Conservation (phyloP, 2,888 invertebrate genomes). For the Sphecodes monilicornis region DNA sequence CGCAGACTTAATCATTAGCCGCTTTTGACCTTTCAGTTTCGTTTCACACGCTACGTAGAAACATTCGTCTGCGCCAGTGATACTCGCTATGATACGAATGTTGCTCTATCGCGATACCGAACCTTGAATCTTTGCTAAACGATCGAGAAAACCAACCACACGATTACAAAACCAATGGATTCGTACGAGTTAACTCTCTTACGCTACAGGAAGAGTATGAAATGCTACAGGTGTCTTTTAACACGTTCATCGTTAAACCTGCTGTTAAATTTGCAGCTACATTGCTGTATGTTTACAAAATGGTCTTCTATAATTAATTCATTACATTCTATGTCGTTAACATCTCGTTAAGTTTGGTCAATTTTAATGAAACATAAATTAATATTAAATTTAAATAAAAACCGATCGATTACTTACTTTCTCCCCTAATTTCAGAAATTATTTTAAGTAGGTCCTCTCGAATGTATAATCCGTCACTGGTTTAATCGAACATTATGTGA, state of each 20-base stretch:
- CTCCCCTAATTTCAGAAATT: not conserved
- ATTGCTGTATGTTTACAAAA: too few relatives aligned
- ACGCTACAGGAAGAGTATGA: not conserved
- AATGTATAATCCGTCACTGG: not conserved
- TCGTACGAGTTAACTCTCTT: not conserved
- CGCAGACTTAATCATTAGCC: slow-evolving; percentile 82
- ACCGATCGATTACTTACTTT: too few relatives aligned
- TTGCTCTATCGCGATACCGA: slow-evolving; percentile 21
- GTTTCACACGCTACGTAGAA: slow-evolving; percentile 68
- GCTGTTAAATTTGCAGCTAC: not conserved
- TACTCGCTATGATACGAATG: slow-evolving; percentile 54
- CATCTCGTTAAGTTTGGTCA: not conserved
- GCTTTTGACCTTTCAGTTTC: slow-evolving; percentile 64
- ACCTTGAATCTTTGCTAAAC: slow-evolving; percentile 22
- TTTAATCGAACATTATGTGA: not conserved
- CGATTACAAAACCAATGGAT: not conserved
- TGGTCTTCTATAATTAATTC: not conserved
- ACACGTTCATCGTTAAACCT: not conserved
- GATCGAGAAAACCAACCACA: not conserved
- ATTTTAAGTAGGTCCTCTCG: not conserved
- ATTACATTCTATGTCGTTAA: not conserved
- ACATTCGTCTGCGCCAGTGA: slow-evolving; percentile 60
- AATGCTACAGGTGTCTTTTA: not conserved
- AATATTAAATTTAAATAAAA: not conserved
- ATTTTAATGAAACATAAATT: not conserved